Evolutionary conservation across 2,797 vertebrate genomes (phyloP).

Genomic region (Percopsis omiscomaycus): DNA sequence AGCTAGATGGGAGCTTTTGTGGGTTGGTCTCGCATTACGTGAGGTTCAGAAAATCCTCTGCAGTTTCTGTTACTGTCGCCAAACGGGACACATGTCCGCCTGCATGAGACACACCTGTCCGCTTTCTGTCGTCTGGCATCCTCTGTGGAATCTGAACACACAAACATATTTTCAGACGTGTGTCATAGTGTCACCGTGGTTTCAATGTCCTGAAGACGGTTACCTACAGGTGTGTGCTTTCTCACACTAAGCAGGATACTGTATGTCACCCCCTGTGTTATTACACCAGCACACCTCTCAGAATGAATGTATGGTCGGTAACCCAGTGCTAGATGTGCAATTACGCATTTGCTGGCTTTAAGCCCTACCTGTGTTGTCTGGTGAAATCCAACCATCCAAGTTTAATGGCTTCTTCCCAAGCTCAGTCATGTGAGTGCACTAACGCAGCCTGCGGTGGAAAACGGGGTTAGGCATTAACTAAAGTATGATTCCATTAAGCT

Average conservation of each 20-base stretch:
- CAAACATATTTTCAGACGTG: slow-evolving; percentile 9
- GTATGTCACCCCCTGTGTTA: neutral
- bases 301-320: neutral
- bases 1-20: neutral
- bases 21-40: slow-evolving; percentile 21
- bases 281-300: neutral
- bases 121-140: neutral
- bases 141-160: neutral
- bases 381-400: slow-evolving; percentile 11
- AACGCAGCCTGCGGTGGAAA: neutral
- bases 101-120: slow-evolving; percentile 40
- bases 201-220: neutral
- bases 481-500: neutral
- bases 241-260: neutral
- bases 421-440: slow-evolving; percentile 5
- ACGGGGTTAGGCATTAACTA: slow-evolving; percentile 19
- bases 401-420: neutral
- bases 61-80: slow-evolving; percentile 9
- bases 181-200: slow-evolving; percentile 6
- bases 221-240: no score
- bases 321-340: slow-evolving; percentile 2
- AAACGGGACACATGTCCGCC: neutral
- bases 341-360: neutral
- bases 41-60: neutral
- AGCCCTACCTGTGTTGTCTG: neutral